These are phyloP conservation scores for Martes martes DNA, from an alignment of 2,113 vertebrate genomes.

Conservation along the genomic window DNA sequence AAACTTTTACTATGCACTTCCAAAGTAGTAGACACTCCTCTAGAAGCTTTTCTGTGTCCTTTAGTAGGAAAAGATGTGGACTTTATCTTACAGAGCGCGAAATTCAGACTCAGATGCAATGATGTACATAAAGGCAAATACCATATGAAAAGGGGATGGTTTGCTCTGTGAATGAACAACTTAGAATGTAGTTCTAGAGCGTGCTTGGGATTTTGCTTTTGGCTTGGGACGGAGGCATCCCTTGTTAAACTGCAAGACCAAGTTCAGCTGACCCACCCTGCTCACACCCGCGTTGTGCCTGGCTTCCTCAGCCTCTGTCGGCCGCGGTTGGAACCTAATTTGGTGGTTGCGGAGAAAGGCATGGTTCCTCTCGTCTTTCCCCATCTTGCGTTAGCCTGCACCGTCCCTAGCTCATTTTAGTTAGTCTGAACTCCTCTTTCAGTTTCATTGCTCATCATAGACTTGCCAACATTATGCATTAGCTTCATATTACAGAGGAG, in stretches of 20 bases:
- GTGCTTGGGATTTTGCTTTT: background rate
- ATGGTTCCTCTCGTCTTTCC: background rate
- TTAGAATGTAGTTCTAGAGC: background rate
- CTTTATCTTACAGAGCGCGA: background rate
- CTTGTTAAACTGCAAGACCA: background rate
- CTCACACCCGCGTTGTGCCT: background rate
- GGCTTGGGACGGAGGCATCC: background rate
- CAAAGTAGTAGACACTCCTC: background rate
- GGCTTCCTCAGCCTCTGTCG: background rate
- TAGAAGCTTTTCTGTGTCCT: background rate
- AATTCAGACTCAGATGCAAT: background rate
- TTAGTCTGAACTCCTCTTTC: background rate
- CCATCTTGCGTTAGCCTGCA: background rate
- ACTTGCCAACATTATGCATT: background rate
- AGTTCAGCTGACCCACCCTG: background rate
- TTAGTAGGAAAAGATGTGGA: background rate
- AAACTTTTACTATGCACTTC: background rate
- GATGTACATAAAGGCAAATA: background rate
- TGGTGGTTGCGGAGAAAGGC: background rate
- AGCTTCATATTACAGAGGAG: background rate
- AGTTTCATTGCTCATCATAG: background rate
- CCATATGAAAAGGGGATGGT: background rate
- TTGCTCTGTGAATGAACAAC: background rate
- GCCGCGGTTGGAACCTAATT: background rate
- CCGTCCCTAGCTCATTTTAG: background rate